These are phyloP conservation scores for Sylvilagus floridanus DNA, from an alignment of 2,797 vertebrate species.

Conservation along the genomic window DNA sequence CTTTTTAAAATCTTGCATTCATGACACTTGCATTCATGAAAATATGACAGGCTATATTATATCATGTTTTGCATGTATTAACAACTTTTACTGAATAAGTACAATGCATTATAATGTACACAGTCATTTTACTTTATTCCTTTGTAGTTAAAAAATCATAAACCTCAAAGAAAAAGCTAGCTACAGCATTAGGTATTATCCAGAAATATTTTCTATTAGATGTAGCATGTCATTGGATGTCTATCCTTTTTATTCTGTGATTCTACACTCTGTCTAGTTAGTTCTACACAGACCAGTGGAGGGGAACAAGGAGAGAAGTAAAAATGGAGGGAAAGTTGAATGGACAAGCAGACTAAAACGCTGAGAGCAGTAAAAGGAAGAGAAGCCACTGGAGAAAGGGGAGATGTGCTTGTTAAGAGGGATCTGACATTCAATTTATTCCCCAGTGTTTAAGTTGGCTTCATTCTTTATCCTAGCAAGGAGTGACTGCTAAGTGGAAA, in stretches of 20 bases:
- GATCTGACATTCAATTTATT: not conserved
- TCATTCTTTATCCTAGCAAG: constrained; percentile 6
- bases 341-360: not conserved
- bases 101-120: not conserved
- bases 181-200: not conserved
- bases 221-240: not conserved
- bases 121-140: constrained; percentile 17
- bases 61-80: constrained; percentile 15
- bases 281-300: not conserved
- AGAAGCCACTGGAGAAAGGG: not conserved
- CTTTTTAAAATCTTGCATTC: not conserved
- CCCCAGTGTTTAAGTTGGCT: not conserved
- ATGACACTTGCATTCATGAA: not conserved
- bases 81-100: not conserved
- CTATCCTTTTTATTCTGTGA: constrained; percentile 1
- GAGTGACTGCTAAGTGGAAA: not conserved
- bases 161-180: constrained; percentile 3
- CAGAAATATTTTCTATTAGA: constrained; percentile 47
- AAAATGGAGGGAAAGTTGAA: not conserved
- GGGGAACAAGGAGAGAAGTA: not conserved
- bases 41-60: not conserved
- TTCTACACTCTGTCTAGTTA: not conserved
- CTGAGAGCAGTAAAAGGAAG: not conserved
- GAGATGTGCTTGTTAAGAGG: not conserved
- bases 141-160: constrained; percentile 42